A percentile compares a stretch with the other conserved stretches of the same genome.
phyloP scores from a whole-genome alignment of 2,113 vertebrate species.

The Phylloscopus trochiloides region DNA sequence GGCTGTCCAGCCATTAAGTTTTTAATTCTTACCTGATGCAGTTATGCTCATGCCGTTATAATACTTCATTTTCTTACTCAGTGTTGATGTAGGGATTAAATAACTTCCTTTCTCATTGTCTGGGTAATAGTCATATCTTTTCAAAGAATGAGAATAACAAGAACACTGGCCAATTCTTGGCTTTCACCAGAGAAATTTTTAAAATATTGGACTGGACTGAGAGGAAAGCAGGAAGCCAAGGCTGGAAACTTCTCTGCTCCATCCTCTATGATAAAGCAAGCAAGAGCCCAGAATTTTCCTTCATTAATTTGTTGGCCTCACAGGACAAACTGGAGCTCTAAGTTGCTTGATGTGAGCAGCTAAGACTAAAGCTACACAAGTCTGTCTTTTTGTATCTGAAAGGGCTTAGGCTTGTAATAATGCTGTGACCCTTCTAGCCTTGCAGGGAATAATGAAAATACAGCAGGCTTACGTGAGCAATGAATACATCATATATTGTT shows the following conservation, averaged over 20 bases:
- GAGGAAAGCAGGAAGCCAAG: neutral
- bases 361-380: neutral
- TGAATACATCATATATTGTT: neutral
- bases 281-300: neutral
- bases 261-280: neutral
- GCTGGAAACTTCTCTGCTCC: neutral
- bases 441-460: neutral
- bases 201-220: neutral
- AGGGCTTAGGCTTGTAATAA: neutral
- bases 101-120: neutral
- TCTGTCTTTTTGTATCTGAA: neutral
- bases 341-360: neutral
- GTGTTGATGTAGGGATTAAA: neutral
- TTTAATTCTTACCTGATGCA: neutral
- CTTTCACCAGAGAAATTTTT: neutral
- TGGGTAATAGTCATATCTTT: neutral
- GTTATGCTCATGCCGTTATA: neutral
- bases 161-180: neutral
- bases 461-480: neutral
- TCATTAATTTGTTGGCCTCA: neutral
- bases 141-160: conserved; percentile 11
- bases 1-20: neutral
- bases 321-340: neutral
- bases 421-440: neutral
- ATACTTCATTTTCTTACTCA: neutral